phyloP scores from a whole-genome alignment of 2,888 invertebrate species.

The Resseliella maxima region DNA sequence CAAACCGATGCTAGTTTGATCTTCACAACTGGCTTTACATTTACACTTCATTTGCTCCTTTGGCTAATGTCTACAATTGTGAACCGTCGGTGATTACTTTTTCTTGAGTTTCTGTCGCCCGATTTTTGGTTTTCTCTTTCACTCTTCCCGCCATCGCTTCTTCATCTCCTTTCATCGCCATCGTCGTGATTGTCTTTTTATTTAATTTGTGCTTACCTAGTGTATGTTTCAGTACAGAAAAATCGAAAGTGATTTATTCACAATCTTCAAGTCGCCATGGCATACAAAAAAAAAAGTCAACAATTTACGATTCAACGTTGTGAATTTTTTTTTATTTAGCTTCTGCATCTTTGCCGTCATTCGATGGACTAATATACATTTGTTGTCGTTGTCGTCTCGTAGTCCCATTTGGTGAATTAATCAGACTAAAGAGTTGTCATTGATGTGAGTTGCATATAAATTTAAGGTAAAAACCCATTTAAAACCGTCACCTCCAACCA shows the following conservation, averaged over 20 bases:
- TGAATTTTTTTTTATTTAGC: background rate
- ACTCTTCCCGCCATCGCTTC: background rate
- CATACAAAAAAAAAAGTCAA: background rate
- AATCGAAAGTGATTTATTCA: slow-evolving; percentile 34
- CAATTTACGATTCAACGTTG: slow-evolving; percentile 23
- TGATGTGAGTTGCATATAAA: slow-evolving; percentile 2
- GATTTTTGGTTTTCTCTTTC: background rate
- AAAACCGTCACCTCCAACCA: background rate
- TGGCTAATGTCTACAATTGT: slow-evolving; percentile 46
- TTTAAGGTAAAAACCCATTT: background rate
- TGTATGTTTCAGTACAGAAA: background rate
- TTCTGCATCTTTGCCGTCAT: background rate
- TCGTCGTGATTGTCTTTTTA: too few species aligned
- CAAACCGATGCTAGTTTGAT: background rate
- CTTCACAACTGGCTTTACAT: background rate
- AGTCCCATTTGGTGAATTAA: background rate
- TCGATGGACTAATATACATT: background rate
- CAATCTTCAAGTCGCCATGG: background rate
- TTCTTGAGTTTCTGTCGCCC: background rate
- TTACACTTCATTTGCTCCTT: slow-evolving; percentile 42
- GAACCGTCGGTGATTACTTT: slow-evolving; percentile 15
- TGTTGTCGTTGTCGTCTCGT: background rate
- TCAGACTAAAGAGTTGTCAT: background rate
- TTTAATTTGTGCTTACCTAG: background rate
- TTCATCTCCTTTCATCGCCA: too few species aligned